Percentiles rank a stretch among this genome's conserved stretches.
phyloP scores from a whole-genome alignment of 1,140 invertebrate genomes.

The Drosophila tropicalis region DNA sequence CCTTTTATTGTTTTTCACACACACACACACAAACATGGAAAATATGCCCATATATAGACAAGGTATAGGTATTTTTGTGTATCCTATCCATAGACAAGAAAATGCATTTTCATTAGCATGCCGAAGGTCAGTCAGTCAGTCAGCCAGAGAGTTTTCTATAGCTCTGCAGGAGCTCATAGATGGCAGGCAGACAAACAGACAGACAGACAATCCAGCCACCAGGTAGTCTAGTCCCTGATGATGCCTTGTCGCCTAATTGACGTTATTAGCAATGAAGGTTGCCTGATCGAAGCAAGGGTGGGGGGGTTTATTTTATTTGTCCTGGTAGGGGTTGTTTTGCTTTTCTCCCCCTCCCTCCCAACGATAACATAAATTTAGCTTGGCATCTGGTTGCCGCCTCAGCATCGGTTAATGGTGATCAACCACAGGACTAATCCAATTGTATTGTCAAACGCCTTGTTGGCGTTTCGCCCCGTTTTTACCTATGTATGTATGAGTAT shows the following conservation, averaged over 20 bases:
- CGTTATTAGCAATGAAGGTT: slow-evolving; percentile 56
- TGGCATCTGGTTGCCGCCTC: slow-evolving; percentile 24
- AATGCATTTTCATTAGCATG: slow-evolving; percentile 13
- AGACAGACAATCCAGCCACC: background rate
- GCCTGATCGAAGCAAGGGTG: background rate
- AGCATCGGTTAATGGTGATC: slow-evolving; percentile 2
- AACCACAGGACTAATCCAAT: slow-evolving; percentile 66
- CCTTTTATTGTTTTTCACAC: background rate
- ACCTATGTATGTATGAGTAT: background rate
- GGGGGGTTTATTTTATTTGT: background rate
- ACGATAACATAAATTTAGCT: background rate
- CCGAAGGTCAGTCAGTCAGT: slow-evolving; percentile 6
- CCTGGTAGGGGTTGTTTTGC: slow-evolving; percentile 25
- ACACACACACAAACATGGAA: no score
- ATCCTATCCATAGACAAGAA: background rate
- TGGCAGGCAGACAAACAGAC: background rate
- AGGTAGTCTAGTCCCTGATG: slow-evolving; percentile 16
- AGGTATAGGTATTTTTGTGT: background rate
- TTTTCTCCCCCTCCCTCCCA: background rate
- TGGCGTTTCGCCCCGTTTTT: slow-evolving; percentile 14
- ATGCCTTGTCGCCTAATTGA: slow-evolving; percentile 65
- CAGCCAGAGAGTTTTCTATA: background rate
- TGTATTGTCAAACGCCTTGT: slow-evolving; percentile 37
- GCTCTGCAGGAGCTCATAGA: background rate
- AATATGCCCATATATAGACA: background rate